Evolutionary conservation across 2,113 vertebrate genomes (phyloP), one percentile per base, ranked within the genome.

Genomic region (Rhinoptilus africanus): DNA sequence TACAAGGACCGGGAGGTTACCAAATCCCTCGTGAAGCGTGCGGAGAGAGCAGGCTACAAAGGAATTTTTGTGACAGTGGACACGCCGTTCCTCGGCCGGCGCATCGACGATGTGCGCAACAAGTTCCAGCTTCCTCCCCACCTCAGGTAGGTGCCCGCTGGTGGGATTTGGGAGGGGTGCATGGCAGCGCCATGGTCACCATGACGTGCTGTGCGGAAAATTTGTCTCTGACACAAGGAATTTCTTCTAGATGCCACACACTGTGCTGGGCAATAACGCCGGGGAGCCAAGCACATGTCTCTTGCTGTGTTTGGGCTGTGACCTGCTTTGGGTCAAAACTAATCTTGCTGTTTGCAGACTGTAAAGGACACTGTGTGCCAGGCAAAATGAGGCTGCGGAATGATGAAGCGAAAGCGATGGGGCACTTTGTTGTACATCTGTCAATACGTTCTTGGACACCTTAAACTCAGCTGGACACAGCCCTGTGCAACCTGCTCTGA

Each of bases 1-100:
- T 99, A 99, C 95, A 99, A 99, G 96, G 99, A 99, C 93, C 94
- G 99, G 7, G 97, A 97, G 17, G 97, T 99, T 45, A 99, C 99
- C 6, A 97, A 97, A 32, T 98, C 99, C 14, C 95, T 99, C 9
- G 99, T 99, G 68, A 92, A 47, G 57, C 97, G 99, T 14, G 99
- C 99, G 0, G 99, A 99, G 96, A 67, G 94, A 41, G 98, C 95
- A 4, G 99, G 99, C 2, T 99, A 99, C 85, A 98, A 98, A 83
- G 99, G 98, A 2, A 98, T 99, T 97, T 99, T 99, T 54, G 85
- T 99, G 92, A 99, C 99, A 0, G 99, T 98, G 93, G 99, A 99
- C 93, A 99, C 99, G 0, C 99, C 99, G 0, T 99, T 99, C 95
- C 97, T 99, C 0, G 99, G 99, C 39, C 98, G 98, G 80, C 98